Conservation (phyloP, 2,113 vertebrate species). For the Nematolebias whitei region DNA sequence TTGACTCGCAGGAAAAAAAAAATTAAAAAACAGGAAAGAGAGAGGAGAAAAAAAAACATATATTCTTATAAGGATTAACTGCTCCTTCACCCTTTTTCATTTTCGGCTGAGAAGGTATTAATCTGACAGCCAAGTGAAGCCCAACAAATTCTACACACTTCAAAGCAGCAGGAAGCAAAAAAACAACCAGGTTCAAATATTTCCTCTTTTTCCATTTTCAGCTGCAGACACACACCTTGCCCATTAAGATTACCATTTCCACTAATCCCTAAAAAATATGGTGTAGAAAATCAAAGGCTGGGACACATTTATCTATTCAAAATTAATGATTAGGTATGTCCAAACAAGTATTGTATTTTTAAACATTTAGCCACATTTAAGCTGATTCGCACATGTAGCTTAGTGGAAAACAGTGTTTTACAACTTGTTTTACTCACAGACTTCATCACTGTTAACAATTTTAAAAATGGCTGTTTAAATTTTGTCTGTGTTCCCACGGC, state of each 20-base stretch:
- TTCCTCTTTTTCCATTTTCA: conserved; percentile 63
- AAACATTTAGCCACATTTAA: too few relatives aligned
- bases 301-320: too few relatives aligned
- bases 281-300: too few relatives aligned
- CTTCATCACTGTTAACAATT: too few relatives aligned
- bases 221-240: conserved; percentile 33
- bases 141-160: conserved; percentile 78
- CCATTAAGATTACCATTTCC: neutral
- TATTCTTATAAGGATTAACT: conserved; percentile 78
- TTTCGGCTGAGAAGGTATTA: conserved; percentile 79
- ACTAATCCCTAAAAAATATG: neutral
- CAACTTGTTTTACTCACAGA: too few relatives aligned
- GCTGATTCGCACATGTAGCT: too few relatives aligned
- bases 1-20: conserved; percentile 51
- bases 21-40: too few relatives aligned
- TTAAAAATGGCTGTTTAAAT: too few relatives aligned
- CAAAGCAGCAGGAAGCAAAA: conserved; percentile 66
- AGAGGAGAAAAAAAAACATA: conserved; percentile 8
- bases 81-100: conserved; percentile 78
- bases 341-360: too few relatives aligned
- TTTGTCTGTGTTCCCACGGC: too few relatives aligned
- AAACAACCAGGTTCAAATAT: conserved; percentile 62
- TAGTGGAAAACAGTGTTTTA: too few relatives aligned
- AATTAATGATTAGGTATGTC: too few relatives aligned
- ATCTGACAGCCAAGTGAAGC: conserved; percentile 79